phyloP scores from a whole-genome alignment of 2,797 vertebrate species.

The Babyrousa celebensis region DNA sequence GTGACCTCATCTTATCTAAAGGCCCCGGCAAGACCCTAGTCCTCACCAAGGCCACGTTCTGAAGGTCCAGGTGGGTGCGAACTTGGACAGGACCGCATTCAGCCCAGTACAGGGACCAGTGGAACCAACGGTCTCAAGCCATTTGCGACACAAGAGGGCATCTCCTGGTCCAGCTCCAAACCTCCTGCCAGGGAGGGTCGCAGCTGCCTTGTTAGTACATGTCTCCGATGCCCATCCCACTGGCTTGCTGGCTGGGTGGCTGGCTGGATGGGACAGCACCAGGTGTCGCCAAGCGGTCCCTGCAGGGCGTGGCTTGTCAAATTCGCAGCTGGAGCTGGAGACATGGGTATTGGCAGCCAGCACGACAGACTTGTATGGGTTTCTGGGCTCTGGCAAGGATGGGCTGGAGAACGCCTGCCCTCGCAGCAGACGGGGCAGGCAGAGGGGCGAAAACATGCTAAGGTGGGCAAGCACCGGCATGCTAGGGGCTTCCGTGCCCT shows the following conservation, averaged over 20 bases:
- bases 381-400: not conserved
- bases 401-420: not conserved
- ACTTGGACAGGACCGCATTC: not conserved
- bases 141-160: not conserved
- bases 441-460: not conserved
- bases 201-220: accelerated
- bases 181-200: not conserved
- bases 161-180: not conserved
- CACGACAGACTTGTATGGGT: accelerated
- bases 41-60: not conserved
- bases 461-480: accelerated
- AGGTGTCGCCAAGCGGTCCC: not conserved
- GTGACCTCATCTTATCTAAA: not conserved
- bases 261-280: not conserved
- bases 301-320: not conserved
- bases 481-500: accelerated
- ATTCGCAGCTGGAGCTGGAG: too few relatives aligned
- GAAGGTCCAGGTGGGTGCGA: not conserved
- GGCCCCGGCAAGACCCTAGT: not conserved
- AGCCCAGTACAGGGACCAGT: not conserved
- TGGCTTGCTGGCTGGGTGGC: not conserved
- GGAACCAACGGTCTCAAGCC: not conserved
- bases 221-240: not conserved
- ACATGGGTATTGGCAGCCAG: not conserved
- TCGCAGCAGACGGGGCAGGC: accelerated